These are phyloP conservation scores for Sebastes nivosus DNA, from an alignment of 2,797 vertebrate genomes.

Conservation along the genomic window DNA sequence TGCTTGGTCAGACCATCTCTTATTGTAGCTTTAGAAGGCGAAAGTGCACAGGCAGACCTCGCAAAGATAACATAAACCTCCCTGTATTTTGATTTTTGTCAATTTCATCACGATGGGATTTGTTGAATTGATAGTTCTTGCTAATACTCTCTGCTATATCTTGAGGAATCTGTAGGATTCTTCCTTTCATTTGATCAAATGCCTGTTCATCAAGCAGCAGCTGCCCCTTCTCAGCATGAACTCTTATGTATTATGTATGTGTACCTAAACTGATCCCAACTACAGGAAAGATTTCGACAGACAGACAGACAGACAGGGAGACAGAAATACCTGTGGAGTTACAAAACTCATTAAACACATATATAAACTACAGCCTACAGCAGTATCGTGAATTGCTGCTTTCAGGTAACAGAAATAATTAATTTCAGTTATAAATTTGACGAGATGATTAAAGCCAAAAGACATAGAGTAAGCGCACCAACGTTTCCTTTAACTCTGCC, in stretches of 20 bases:
- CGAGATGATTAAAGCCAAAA: background rate
- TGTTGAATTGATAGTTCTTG: background rate
- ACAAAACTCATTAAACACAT: too few species aligned
- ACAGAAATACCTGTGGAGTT: too few species aligned
- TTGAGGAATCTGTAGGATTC: background rate
- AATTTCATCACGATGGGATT: background rate
- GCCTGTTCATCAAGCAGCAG: background rate
- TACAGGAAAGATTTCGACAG: background rate
- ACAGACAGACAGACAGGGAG: too few species aligned
- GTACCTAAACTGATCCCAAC: background rate
- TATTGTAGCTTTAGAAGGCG: background rate
- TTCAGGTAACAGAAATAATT: background rate
- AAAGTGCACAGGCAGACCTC: background rate
- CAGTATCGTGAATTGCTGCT: background rate
- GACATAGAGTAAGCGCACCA: background rate
- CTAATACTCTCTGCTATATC: background rate
- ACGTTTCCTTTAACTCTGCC: too few species aligned
- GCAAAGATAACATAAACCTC: background rate
- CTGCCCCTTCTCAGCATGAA: slow-evolving; percentile 3
- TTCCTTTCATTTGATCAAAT: slow-evolving; percentile 7
- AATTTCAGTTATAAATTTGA: background rate
- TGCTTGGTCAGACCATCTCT: background rate
- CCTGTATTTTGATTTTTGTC: background rate
- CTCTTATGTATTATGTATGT: background rate
- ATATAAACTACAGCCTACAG: background rate